These are phyloP conservation scores for Falco cherrug DNA, from an alignment of 2,797 vertebrate species.

Conservation along the genomic window DNA sequence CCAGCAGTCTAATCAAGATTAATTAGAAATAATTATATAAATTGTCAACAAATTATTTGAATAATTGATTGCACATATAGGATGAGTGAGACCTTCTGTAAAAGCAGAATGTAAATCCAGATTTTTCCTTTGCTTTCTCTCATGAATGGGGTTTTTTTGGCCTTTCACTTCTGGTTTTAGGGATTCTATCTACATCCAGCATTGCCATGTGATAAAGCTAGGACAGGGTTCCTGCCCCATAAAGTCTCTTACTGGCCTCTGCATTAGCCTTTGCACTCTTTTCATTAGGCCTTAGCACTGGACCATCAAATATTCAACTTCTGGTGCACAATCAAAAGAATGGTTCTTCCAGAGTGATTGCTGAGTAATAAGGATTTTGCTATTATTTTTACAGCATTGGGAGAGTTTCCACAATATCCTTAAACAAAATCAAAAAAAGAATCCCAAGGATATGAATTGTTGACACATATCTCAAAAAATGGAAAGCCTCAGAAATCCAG, in stretches of 20 bases:
- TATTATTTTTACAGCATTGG: not conserved
- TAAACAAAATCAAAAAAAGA: not conserved
- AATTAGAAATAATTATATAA: not conserved
- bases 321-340: not conserved
- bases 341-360: not conserved
- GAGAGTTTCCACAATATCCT: not conserved
- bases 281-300: not conserved
- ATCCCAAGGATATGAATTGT: not conserved
- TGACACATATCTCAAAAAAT: not conserved
- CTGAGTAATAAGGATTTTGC: not conserved
- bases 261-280: not conserved
- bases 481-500: not conserved
- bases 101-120: not conserved
- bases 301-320: not conserved
- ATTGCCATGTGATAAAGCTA: not conserved
- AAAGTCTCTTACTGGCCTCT: not conserved
- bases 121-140: not conserved
- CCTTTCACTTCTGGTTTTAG: not conserved
- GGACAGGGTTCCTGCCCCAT: not conserved
- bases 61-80: not conserved
- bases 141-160: fast-evolving
- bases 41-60: conserved; percentile 16
- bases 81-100: not conserved
- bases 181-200: not conserved
- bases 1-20: not conserved